Evolutionary conservation across 2,797 vertebrate genomes (phyloP), one percentile per base, ranked within the genome.

Genomic region (Sphaeramia orbicularis): DNA sequence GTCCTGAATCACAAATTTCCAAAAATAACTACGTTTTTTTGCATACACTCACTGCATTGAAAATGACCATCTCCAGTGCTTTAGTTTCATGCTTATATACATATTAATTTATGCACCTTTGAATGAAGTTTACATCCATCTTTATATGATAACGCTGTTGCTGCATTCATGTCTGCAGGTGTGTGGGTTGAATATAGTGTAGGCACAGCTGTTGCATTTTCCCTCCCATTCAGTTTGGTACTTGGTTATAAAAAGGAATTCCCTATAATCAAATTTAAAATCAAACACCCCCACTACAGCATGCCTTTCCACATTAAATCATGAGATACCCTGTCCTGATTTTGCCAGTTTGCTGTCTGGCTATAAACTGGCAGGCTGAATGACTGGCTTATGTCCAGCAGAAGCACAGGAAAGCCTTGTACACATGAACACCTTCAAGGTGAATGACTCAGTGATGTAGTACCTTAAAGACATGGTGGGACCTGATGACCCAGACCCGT

Each of bases 371-470:
- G 62, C 1, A 30, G 71, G 64, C 61, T 66, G 85, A 88, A 74
- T 76, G 82, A 91, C 77, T 84, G 76, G 81, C 73, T 73, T 36
- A 49, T 60, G 71, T 81, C 71, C 73, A 71, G 45, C 45, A 45
- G 60, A 76, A 71, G 45, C 45, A 45, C 60, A 76, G 85, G 75
- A 78, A 85, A 84, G 50, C 72, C 84, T 86, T 78, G 86, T 7
- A 32, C 54, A 76, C 63, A 74, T 57, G 72, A 83, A 81, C 71
- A 74, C 38, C 73, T 78, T 78, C 80, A 88, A 90, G 76, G 87
- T 86, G 82, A 90, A 81, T 69, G 74, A 71, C 66, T 81, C 78
- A 21, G 59, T 86, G 86, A 83, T 85, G 79, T 80, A 82, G 65
- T 75, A 30, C 44, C 57, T 75, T 37, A 27, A 71, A 68, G 72